These are phyloP conservation scores for Drosophila recens DNA, from an alignment of 2,888 invertebrate species.

Conservation along the genomic window DNA sequence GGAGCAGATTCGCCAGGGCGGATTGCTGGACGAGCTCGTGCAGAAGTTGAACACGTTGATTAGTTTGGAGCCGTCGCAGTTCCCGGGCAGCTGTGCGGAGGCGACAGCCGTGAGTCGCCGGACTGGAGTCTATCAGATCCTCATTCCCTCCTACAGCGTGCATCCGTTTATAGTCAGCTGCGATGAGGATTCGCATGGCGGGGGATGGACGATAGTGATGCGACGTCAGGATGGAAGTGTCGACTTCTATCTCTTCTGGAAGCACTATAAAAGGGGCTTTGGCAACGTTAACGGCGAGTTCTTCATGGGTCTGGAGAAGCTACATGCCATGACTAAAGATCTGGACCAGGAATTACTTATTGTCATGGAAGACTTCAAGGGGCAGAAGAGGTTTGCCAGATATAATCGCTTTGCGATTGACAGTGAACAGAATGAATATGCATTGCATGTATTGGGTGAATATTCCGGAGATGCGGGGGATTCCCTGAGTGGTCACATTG, in stretches of 20 bases:
- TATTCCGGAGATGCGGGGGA: slow-evolving; percentile 89
- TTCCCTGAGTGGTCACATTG: slow-evolving; percentile 89
- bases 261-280: slow-evolving; percentile 87
- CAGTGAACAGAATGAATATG: slow-evolving; percentile 88
- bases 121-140: slow-evolving; percentile 87
- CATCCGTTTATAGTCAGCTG: slow-evolving; percentile 87
- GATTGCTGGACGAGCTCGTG: slow-evolving; percentile 12
- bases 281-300: slow-evolving; percentile 90
- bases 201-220: slow-evolving; percentile 90
- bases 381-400: slow-evolving; percentile 86
- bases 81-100: slow-evolving; percentile 65
- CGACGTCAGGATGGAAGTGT: slow-evolving; percentile 88
- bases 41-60: slow-evolving; percentile 5
- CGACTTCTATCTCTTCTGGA: slow-evolving; percentile 89
- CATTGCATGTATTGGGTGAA: slow-evolving; percentile 88
- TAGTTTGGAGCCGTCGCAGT: slow-evolving; percentile 5
- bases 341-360: slow-evolving; percentile 87
- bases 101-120: slow-evolving; percentile 36
- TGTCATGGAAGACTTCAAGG: slow-evolving; percentile 87
- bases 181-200: slow-evolving; percentile 86
- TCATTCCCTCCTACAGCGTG: slow-evolving; percentile 85
- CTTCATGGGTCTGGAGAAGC: slow-evolving; percentile 89
- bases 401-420: slow-evolving; percentile 89
- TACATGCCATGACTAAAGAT: slow-evolving; percentile 86
- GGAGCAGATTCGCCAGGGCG: slow-evolving; percentile 28